Conservation (phyloP, 2,113 vertebrate species). For the Chaenocephalus aceratus region DNA sequence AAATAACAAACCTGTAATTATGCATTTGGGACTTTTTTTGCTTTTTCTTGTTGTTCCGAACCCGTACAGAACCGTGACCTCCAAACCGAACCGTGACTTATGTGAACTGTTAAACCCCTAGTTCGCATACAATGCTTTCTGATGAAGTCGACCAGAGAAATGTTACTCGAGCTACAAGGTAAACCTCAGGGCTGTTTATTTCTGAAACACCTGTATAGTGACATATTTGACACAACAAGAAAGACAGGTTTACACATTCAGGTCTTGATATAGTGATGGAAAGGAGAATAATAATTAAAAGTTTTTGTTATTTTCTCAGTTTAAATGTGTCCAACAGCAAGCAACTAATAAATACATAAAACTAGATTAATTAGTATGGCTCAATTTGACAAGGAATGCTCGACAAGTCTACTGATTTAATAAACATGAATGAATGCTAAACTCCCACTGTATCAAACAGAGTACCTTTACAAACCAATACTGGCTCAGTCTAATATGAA, state of each 20-base stretch:
- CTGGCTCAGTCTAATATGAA: neutral
- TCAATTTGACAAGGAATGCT: neutral
- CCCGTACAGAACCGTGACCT: no score
- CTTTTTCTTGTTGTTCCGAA: no score
- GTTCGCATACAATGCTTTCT: neutral
- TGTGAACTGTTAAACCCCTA: no score
- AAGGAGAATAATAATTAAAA: neutral
- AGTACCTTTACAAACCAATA: neutral
- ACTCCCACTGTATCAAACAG: neutral
- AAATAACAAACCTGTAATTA: no score
- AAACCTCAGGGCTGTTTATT: neutral
- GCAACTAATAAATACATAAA: neutral
- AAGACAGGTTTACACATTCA: slow-evolving; percentile 16
- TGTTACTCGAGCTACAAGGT: neutral
- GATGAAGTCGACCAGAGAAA: neutral
- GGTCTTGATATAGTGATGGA: neutral
- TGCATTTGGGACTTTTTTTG: no score
- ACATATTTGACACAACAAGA: slow-evolving; percentile 1
- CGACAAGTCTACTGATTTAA: neutral
- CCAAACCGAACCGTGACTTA: no score
- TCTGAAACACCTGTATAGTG: neutral
- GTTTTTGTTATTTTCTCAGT: neutral
- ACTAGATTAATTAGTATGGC: neutral
- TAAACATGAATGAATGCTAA: neutral
- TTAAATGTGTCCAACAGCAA: neutral